Percentiles rank a stretch among this genome's conserved stretches.
Evolutionary conservation across 1,140 invertebrate genomes (phyloP).

Genomic region (Tyrophagus putrescentiae): DNA sequence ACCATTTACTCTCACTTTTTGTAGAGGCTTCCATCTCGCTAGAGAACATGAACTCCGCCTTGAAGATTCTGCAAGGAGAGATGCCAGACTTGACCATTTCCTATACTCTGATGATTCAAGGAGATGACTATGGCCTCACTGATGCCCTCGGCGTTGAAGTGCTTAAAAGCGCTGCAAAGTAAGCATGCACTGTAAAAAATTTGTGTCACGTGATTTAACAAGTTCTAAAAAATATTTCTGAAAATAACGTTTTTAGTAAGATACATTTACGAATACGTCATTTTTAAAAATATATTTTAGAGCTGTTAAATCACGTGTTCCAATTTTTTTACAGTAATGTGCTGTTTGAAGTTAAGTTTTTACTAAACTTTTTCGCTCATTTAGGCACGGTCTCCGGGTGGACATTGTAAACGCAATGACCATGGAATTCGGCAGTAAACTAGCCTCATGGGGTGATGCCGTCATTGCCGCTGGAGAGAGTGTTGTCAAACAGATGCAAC

Average conservation of each 20-base stretch:
- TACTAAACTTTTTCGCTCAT: no score
- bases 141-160: conserved; percentile 27
- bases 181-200: no score
- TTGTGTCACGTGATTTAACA: no score
- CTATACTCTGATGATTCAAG: conserved; percentile 29
- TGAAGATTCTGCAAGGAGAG: conserved; percentile 25
- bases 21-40: conserved; percentile 25
- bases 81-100: conserved; percentile 24
- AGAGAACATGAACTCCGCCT: conserved; percentile 25
- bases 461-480: conserved; percentile 25
- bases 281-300: no score
- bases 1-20: not conserved
- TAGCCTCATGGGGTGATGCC: conserved; percentile 26
- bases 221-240: no score
- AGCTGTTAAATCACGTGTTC: no score
- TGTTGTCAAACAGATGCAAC: conserved; percentile 26
- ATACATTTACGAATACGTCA: no score
- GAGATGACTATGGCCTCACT: conserved; percentile 29
- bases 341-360: no score
- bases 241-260: no score
- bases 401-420: conserved; percentile 30
- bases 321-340: no score
- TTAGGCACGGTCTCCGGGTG: conserved; percentile 27
- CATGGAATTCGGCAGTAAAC: conserved; percentile 26
- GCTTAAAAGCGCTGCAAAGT: conserved; percentile 23